Percentiles rank a stretch among this genome's conserved stretches.
Conservation (phyloP, 1,140 invertebrate genomes). For the Elymnias hypermnestra region DNA sequence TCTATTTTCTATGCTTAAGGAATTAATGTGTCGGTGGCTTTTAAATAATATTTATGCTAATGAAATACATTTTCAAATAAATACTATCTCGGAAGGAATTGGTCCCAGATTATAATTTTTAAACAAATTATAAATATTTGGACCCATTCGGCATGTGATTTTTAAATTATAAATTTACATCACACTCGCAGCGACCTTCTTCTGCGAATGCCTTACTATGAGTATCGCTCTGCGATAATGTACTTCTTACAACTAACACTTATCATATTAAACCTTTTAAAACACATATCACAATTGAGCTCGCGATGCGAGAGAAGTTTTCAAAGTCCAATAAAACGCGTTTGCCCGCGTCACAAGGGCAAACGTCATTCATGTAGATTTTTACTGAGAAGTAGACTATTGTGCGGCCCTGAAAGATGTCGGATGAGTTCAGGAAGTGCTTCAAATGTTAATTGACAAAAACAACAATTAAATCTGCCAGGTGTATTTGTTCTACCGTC, state of each 20-base stretch:
- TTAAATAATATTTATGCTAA: conserved; percentile 73
- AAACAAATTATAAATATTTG: conserved; percentile 76
- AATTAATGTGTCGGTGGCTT: conserved; percentile 75
- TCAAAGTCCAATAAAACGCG: conserved; percentile 60
- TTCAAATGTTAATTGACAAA: conserved; percentile 89
- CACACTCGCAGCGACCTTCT: conserved; percentile 43
- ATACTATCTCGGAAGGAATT: conserved; percentile 75
- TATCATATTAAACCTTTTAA: conserved; percentile 55
- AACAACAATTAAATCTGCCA: conserved; percentile 87
- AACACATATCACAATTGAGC: conserved; percentile 73
- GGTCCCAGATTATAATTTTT: conserved; percentile 77
- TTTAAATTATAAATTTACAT: conserved; percentile 55
- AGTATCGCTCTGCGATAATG: conserved; percentile 69
- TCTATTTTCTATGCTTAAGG: conserved; percentile 74
- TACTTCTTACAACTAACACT: conserved; percentile 56
- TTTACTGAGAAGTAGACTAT: conserved; percentile 89
- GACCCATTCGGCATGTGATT: conserved; percentile 70
- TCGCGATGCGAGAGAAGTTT: conserved; percentile 59
- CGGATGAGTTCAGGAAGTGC: conserved; percentile 88
- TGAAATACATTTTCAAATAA: conserved; percentile 76
- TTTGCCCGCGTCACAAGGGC: conserved; percentile 40
- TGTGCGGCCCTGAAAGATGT: conserved; percentile 90
- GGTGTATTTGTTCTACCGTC: conserved; percentile 80
- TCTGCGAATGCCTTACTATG: conserved; percentile 52
- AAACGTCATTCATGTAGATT: conserved; percentile 85